Percentiles rank a stretch among this genome's conserved stretches.
Conservation (phyloP, 1,140 invertebrate genomes). For the Marisa cornuarietis region DNA sequence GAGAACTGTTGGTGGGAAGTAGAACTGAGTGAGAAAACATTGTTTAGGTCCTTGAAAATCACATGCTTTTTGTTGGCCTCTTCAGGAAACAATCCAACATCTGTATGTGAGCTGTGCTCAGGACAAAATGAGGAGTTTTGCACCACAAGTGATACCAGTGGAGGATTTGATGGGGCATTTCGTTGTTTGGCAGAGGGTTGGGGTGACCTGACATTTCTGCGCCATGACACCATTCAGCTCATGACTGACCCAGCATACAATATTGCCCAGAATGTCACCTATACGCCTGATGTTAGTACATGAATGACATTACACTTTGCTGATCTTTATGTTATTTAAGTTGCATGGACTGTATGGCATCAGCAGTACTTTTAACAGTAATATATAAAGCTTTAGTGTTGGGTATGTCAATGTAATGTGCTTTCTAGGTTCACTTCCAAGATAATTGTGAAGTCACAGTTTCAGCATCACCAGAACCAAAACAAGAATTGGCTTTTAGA, state of each 20-base stretch:
- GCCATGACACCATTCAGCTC: constrained; percentile 77
- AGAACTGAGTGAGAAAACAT: not conserved
- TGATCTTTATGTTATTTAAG: not conserved
- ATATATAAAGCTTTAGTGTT: not conserved
- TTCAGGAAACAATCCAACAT: constrained; percentile 79
- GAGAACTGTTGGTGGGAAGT: not conserved
- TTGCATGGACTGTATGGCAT: too few relatives aligned
- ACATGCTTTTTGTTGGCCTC: constrained; percentile 1
- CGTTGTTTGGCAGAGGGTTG: constrained; percentile 80
- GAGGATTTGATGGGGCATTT: constrained; percentile 86
- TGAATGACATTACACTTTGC: not conserved
- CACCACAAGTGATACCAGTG: constrained; percentile 87
- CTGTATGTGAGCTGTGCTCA: constrained; percentile 85
- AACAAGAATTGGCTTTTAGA: too few relatives aligned
- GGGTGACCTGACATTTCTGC: constrained; percentile 86
- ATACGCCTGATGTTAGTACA: constrained; percentile 16
- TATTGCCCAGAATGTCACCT: constrained; percentile 3
- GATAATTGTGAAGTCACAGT: not conserved
- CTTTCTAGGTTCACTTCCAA: not conserved
- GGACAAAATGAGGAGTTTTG: constrained; percentile 75
- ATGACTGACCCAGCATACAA: constrained; percentile 29
- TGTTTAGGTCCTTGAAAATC: not conserved
- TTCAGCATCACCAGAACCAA: too few relatives aligned
- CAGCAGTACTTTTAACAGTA: not conserved
- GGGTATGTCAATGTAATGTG: not conserved